Conservation (phyloP, 2,113 vertebrate genomes). For the Petromus typicus region DNA sequence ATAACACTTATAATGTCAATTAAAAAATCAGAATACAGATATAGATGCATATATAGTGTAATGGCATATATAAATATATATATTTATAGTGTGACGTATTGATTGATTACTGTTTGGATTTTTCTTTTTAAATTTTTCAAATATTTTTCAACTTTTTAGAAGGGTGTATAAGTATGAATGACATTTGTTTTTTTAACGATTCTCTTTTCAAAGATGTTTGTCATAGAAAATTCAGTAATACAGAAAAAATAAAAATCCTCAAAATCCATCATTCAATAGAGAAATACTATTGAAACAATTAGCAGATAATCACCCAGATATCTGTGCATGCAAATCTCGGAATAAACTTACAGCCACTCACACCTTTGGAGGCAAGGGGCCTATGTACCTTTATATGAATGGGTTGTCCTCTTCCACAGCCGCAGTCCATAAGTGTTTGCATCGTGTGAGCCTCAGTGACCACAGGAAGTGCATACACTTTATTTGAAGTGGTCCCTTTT, state of each 20-base stretch:
- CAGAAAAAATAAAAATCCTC: constrained; percentile 45
- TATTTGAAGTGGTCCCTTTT: background rate
- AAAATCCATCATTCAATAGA: background rate
- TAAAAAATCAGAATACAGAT: constrained; percentile 21
- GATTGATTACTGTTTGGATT: background rate
- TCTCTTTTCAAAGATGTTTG: constrained; percentile 38
- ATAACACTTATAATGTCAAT: background rate
- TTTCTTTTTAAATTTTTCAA: background rate
- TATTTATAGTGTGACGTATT: background rate
- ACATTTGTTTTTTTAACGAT: background rate
- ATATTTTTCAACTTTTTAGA: constrained; percentile 15
- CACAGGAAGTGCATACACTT: background rate
- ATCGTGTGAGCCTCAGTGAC: background rate
- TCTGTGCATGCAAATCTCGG: background rate
- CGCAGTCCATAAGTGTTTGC: background rate
- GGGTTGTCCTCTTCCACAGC: background rate
- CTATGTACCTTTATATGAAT: background rate
- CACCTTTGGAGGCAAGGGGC: background rate
- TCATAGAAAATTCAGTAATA: background rate
- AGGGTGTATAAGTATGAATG: background rate
- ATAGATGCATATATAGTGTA: background rate
- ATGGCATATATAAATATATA: background rate
- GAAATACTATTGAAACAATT: constrained; percentile 20
- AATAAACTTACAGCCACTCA: background rate
- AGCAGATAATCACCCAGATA: background rate